A percentile compares a stretch with the other conserved stretches of the same genome.
phyloP scores from a whole-genome alignment of 2,113 vertebrate genomes.

The Phaethon lepturus region DNA sequence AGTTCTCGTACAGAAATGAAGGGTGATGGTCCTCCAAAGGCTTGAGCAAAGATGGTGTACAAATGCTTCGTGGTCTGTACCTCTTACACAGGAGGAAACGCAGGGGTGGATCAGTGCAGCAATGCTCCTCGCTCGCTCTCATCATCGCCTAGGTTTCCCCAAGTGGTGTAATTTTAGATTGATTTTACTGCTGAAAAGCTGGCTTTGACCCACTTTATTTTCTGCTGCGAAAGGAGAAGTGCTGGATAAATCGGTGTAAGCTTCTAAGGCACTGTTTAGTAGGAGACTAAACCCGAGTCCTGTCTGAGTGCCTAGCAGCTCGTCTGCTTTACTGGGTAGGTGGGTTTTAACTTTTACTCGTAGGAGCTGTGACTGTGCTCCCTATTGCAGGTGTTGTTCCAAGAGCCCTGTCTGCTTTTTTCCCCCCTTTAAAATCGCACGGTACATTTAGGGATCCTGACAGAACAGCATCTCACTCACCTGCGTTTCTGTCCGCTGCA shows the following conservation, averaged over 20 bases:
- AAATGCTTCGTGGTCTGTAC: background rate
- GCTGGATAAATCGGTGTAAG: background rate
- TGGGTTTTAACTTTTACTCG: background rate
- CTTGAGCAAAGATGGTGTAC: background rate
- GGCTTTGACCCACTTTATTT: conserved; percentile 46
- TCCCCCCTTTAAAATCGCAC: background rate
- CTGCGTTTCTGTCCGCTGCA: background rate
- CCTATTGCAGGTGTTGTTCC: background rate
- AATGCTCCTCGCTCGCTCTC: background rate
- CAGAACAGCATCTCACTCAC: background rate
- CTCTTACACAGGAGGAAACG: background rate
- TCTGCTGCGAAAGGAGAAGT: background rate
- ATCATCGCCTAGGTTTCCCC: background rate
- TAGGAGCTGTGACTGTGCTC: background rate
- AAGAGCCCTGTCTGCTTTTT: background rate
- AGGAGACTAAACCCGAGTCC: background rate
- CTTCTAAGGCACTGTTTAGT: background rate
- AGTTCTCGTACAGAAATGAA: background rate
- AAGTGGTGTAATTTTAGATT: conserved; percentile 17
- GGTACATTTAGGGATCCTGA: background rate
- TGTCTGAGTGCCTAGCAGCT: background rate
- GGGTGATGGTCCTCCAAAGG: background rate
- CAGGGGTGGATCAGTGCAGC: background rate
- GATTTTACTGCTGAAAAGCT: conserved; percentile 39
- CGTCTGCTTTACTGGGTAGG: background rate